Evolutionary conservation across 2,797 vertebrate genomes (phyloP).

Genomic region (Orientallactaga sibirica): DNA sequence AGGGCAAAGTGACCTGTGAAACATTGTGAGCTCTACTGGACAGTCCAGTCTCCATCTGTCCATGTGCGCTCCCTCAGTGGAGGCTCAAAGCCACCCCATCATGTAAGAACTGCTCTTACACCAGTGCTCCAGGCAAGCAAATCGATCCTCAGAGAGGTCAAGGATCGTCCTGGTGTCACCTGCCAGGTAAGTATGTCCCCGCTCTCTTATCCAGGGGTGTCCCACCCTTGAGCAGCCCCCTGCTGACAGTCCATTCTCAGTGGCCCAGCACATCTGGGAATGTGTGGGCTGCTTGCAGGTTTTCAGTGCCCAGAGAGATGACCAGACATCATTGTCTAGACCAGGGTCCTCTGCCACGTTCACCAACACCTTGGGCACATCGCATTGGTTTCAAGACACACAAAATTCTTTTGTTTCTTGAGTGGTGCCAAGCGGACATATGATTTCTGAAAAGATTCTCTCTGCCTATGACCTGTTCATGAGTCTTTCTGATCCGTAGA

Average conservation of each 20-base stretch:
- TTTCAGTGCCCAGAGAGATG: neutral
- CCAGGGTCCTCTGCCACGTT: neutral
- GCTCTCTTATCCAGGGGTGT: neutral
- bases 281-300: neutral
- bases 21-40: neutral
- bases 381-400: neutral
- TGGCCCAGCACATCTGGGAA: neutral
- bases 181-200: neutral
- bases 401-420: neutral
- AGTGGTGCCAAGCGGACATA: neutral
- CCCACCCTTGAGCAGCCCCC: neutral
- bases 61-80: no score
- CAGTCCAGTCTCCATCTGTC: neutral
- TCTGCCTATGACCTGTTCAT: neutral
- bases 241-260: neutral
- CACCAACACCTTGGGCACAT: neutral
- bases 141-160: neutral
- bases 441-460: neutral
- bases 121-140: conserved; percentile 22
- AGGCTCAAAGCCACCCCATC: neutral
- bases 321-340: neutral
- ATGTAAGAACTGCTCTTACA: neutral
- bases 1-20: neutral
- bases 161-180: neutral
- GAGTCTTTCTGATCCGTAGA: conserved; percentile 40